Base-by-base conservation (phyloP, 1,140 invertebrate genomes). In the Babylonia areolata region DNA sequence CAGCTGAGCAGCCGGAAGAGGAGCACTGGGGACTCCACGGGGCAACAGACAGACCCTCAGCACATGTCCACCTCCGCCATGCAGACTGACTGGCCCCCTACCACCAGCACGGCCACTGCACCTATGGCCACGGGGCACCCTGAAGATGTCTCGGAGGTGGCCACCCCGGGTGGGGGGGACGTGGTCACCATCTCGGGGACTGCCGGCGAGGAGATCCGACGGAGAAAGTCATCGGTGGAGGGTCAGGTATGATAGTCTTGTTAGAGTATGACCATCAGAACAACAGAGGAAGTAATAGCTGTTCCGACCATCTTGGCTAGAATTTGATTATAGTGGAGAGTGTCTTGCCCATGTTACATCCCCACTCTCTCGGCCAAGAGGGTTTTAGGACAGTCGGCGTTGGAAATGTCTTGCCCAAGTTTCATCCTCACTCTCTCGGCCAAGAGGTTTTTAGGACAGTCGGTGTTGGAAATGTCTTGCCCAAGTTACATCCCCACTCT, bases 161-260 rank as follows among this genome's bases (percentile, higher is more conserved):
- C 54, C 51, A 28, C 37, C 20, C 3, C 15, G 20, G 79, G 42
- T 71, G 81, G 33, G 20, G 73, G 31, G 28, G 78, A 81, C 33
- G 37, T 87, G n/a, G 12, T 86, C 40, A 79, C 88, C 39, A 79
- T 90, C 39, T 86, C 58, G 75, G 88, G 89, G 58, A 39, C 81
- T 33, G 80, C 73, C 33, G 87, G 90, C 51, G 51, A 88, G 81
- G 87, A 85, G 39, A 87, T 88, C 54, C 86, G 82, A 35, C 64
- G 81, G 40, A 81, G 87, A 28, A 91, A 89, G 79, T 40, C 37
- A 11, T 92, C 91, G 15, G 42, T 88, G 23, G 86, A 90, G 82
- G 92, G 92, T 1, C 85, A 88, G 39, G 75, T 91, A 12, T 58
- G 89, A n/a, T n/a, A n/a, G n/a, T n/a, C n/a, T n/a, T n/a, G n/a